phyloP scores from a whole-genome alignment of 2,797 vertebrate species.

The Hephaestus fuliginosus region DNA sequence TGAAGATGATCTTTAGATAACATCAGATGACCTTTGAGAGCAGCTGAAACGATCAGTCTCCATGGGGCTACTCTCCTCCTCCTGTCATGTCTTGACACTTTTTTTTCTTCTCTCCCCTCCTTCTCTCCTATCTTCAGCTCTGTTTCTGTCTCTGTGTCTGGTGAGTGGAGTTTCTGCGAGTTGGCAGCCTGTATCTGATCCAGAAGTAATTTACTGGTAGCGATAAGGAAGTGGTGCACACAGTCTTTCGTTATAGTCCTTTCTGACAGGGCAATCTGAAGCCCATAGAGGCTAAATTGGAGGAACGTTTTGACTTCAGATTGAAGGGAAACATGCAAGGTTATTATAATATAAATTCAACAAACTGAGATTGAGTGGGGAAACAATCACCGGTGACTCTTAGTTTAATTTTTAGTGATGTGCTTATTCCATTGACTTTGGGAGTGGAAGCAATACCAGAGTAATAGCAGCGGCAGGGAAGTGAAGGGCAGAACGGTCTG shows the following conservation, averaged over 20 bases:
- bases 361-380: constrained; percentile 59
- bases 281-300: constrained; percentile 68
- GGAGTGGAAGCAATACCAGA: constrained; percentile 25
- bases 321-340: constrained; percentile 48
- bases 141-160: constrained; percentile 61
- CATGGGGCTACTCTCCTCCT: constrained; percentile 62
- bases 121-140: constrained; percentile 48
- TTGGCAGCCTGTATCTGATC: constrained; percentile 84
- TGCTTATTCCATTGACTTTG: constrained; percentile 43
- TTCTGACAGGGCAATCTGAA: constrained; percentile 78
- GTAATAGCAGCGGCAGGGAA: constrained; percentile 10
- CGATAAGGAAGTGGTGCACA: constrained; percentile 81
- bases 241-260: constrained; percentile 73
- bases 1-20: constrained; percentile 82
- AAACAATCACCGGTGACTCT: constrained; percentile 54
- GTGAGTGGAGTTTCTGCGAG: constrained; percentile 75
- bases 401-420: constrained; percentile 45
- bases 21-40: constrained; percentile 81
- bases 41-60: constrained; percentile 72
- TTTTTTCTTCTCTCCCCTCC: constrained; percentile 16
- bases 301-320: constrained; percentile 62
- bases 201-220: constrained; percentile 82
- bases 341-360: constrained; percentile 60
- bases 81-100: constrained; percentile 75
- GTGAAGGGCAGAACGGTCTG: constrained; percentile 25